These are phyloP conservation scores for Chelonia mydas DNA, from an alignment of 2,797 vertebrate genomes.

Conservation along the genomic window DNA sequence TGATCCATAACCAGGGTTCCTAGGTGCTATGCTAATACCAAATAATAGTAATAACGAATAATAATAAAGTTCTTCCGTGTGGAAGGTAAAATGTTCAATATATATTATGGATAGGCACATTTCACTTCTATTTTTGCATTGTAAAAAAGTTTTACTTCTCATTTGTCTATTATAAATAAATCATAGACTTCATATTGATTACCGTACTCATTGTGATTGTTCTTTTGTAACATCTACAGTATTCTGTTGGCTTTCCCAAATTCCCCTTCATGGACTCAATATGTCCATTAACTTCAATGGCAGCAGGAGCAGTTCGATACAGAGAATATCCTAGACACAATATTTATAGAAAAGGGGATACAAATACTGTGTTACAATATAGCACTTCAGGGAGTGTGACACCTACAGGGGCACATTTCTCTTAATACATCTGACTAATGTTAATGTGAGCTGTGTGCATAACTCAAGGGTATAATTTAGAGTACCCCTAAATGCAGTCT, in stretches of 20 bases:
- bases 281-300: background rate
- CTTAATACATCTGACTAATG: background rate
- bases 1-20: background rate
- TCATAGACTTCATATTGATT: background rate
- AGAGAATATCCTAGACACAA: background rate
- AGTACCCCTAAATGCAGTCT: rapidly evolving
- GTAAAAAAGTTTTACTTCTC: background rate
- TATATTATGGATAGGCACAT: background rate
- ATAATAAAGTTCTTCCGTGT: background rate
- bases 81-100: background rate
- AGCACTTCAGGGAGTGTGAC: rapidly evolving
- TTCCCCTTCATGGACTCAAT: background rate
- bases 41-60: background rate
- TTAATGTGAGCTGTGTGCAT: rapidly evolving
- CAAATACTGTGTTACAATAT: background rate
- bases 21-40: background rate
- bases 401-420: rapidly evolving
- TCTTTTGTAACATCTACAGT: background rate
- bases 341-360: background rate
- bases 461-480: rapidly evolving
- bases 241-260: background rate
- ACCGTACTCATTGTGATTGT: rapidly evolving
- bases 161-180: background rate
- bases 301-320: rapidly evolving
- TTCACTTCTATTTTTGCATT: background rate